Percentiles rank a stretch among this genome's conserved stretches.
Evolutionary conservation across 1,140 invertebrate species (phyloP).

Genomic region (Caenorhabditis brenneri): DNA sequence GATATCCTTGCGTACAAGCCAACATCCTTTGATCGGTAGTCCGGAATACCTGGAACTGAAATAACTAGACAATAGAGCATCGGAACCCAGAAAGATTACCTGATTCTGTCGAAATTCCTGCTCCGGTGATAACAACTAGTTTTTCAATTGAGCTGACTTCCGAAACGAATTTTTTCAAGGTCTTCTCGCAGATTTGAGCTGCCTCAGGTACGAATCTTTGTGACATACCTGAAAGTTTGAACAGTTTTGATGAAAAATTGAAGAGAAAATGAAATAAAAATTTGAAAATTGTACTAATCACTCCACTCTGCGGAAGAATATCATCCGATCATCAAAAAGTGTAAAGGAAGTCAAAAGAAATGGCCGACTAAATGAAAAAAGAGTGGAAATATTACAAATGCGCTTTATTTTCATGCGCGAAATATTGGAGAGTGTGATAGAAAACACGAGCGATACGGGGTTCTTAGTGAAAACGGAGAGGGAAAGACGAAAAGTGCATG

Average conservation of each 20-base stretch:
- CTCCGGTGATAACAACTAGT: slow-evolving; percentile 82
- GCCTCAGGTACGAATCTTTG: background rate
- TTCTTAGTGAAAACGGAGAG: background rate
- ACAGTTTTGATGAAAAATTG: background rate
- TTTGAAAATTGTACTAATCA: too few species aligned
- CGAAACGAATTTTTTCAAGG: background rate
- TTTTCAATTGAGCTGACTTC: slow-evolving; percentile 24
- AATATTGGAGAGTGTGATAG: background rate
- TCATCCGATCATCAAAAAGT: background rate
- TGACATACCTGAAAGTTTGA: background rate
- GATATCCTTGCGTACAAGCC: slow-evolving; percentile 86
- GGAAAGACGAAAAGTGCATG: background rate
- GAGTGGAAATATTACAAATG: too few species aligned
- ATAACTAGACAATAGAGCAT: background rate
- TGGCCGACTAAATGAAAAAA: background rate
- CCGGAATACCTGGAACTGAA: slow-evolving; percentile 71
- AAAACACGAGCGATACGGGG: too few species aligned
- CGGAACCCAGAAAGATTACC: slow-evolving; percentile 75
- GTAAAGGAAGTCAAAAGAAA: background rate
- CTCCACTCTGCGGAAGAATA: too few species aligned
- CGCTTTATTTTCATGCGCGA: background rate
- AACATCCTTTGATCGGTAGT: slow-evolving; percentile 89
- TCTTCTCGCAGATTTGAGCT: slow-evolving; percentile 1
- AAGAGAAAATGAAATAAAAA: background rate
- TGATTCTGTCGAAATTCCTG: slow-evolving; percentile 91